Base-by-base conservation (phyloP, 92 coral and sea anemone species). In the Porites rus region DNA sequence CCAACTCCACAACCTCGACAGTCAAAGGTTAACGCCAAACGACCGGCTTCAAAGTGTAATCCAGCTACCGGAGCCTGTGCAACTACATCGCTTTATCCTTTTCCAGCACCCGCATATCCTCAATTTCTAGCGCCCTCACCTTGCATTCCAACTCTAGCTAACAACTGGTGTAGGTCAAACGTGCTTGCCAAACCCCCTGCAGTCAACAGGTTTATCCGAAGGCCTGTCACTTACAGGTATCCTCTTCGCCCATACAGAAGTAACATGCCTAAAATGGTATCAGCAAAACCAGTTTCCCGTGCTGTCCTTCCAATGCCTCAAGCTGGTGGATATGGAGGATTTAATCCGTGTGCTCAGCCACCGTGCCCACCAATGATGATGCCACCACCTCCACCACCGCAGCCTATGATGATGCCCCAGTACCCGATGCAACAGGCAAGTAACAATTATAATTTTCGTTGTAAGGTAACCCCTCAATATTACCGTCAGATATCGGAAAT, bases 301-400 rank as follows among this genome's bases (percentile, higher is more conserved):
- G 88, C 88, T 77, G 82, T 85, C 65, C 31, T 85, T 60, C 88
- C 88, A 10, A 25, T 74, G 16, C 79, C 87, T 19, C 87, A 46
- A 50, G 73, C 79, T n/a, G 87, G 74, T 21, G 84, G 13, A 51
- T 80, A 65, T 68, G 69, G 87, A 51, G 60, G 89, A 51, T 93
- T 93, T 87, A 88, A 85, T 20, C 92, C 90, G 7, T 72, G 88
- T 52, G 82, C 90, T 14, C 73, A 59, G 62, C 78, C 54, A 85
- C 93, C 94, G 3, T 94, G 96, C 82, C 86, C 91, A 12, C 88
- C 93, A 12, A 76, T 89, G 77, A 76, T 85, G 90, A 56, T 85
- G 83, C 18, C 21, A 46, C 82, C 82, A 20, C 88, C 88, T 8
- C 81, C 74, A 19, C 82, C 69, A 31, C 76, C 75, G 8, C 80